Evolutionary conservation across 1,140 invertebrate species (phyloP).

Genomic region (Aphis gossypii): DNA sequence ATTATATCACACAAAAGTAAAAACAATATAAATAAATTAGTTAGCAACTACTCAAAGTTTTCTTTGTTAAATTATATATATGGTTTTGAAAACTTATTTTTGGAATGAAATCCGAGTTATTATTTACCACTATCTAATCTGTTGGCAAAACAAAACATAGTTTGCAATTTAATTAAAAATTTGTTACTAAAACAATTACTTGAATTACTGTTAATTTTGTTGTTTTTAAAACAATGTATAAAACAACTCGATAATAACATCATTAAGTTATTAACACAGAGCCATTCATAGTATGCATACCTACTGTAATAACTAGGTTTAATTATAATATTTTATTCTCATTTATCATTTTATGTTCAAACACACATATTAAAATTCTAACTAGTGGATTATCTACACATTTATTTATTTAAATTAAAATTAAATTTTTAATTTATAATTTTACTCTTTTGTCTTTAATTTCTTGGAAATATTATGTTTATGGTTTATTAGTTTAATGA

Average conservation of each 20-base stretch:
- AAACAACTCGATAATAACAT: not conserved
- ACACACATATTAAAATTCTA: not conserved
- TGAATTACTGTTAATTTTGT: constrained; percentile 14
- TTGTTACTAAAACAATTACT: constrained; percentile 27
- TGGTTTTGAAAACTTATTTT: constrained; percentile 13
- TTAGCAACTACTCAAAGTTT: constrained; percentile 25
- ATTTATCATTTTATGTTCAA: no score
- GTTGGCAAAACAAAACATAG: not conserved
- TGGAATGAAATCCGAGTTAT: constrained; percentile 11
- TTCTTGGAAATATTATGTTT: not conserved
- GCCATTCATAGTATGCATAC: not conserved
- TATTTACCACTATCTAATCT: constrained; percentile 25
- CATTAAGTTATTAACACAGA: not conserved
- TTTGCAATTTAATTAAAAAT: constrained; percentile 30
- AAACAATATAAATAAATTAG: constrained; percentile 40
- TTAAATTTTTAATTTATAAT: not conserved
- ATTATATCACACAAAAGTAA: not conserved
- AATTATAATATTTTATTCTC: not conserved
- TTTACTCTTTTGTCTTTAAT: not conserved
- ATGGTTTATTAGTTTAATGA: not conserved
- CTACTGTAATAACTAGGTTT: not conserved
- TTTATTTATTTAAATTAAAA: not conserved
- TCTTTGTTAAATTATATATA: constrained; percentile 8
- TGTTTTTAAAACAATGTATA: not conserved
- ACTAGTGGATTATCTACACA: not conserved